Percentiles rank a stretch among this genome's conserved stretches.
These are phyloP conservation scores for Fukomys damarensis DNA, from an alignment of 2,113 vertebrate species.

Conservation along the genomic window DNA sequence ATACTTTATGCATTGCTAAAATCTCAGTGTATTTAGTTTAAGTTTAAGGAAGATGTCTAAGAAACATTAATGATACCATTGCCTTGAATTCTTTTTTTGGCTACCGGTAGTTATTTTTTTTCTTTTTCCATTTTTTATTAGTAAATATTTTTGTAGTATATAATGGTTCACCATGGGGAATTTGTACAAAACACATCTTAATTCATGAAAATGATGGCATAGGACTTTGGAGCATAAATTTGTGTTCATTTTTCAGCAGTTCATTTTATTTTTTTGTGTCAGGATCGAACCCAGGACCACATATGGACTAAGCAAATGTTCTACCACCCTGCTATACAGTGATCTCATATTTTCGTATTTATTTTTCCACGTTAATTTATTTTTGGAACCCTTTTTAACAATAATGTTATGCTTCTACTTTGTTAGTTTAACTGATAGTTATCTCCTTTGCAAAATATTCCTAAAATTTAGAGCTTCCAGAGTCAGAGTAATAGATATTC, in stretches of 20 bases:
- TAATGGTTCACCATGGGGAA: not conserved
- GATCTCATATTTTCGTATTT: not conserved
- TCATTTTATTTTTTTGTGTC: not conserved
- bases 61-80: not conserved
- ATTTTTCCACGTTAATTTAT: not conserved
- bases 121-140: not conserved
- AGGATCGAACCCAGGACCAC: no score
- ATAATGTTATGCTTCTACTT: not conserved
- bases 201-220: not conserved
- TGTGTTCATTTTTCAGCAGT: not conserved
- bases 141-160: not conserved
- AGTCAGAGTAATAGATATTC: not conserved
- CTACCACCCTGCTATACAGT: no score
- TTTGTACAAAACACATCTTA: not conserved
- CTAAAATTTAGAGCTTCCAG: not conserved
- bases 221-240: not conserved
- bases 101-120: not conserved
- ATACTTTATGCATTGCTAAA: not conserved
- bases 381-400: not conserved
- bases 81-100: not conserved
- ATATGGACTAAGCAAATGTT: not conserved
- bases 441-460: not conserved
- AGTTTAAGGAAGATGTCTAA: not conserved
- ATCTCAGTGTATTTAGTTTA: not conserved
- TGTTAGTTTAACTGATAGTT: not conserved